Base-by-base conservation (phyloP, 2,797 vertebrate genomes). In the Argyrosomus regius region DNA sequence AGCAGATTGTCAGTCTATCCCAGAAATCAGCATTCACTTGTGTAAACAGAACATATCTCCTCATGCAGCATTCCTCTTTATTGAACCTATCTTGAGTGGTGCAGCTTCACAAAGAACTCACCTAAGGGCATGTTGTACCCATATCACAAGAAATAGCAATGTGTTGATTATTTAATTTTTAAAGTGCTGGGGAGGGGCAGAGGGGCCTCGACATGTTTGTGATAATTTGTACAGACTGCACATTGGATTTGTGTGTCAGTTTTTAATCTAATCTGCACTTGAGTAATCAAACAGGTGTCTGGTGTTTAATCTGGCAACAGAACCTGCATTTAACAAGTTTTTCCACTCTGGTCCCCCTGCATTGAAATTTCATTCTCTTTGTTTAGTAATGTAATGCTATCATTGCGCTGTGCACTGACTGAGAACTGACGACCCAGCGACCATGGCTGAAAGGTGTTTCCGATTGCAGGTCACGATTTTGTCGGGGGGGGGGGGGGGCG, bases 381-480 rank as follows among this genome's bases (percentile, higher is more conserved):
- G 69, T 82, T 71, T 58, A 18, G 61, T 64, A 82, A 79, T 65
- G 75, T 53, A 79, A 85, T 58, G 77, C 83, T 72, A 72, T 81
- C 71, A 57, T 58, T 8, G 48, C 26, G 12, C 62, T 8, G 68
- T 60, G 75, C 70, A 16, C 72, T 84, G 78, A 49, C 75, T 49
- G 75, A 70, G 57, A 82, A 61, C 75, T 74, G 83, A 75, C 54
- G 75, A 72, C 45, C 58, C 26, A 50, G 77, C 77, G 58, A 74
- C 83, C 87, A 52, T 64, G 67, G 80, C 72, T 78, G 79, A 85
- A 85, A 90, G 76, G 80, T 83, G 82, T 91, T 91, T 90, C 84
- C 50, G 63, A 91, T 80, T 83, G 83, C 88, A 80, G 84, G 91
- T 92, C 88, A 90, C 77, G 82, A 91, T 91, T 88, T 84, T 84